Percentiles rank a stretch among this genome's conserved stretches.
These are phyloP conservation scores for Microplitis mediator DNA, from an alignment of 1,140 invertebrate genomes.

Conservation along the genomic window DNA sequence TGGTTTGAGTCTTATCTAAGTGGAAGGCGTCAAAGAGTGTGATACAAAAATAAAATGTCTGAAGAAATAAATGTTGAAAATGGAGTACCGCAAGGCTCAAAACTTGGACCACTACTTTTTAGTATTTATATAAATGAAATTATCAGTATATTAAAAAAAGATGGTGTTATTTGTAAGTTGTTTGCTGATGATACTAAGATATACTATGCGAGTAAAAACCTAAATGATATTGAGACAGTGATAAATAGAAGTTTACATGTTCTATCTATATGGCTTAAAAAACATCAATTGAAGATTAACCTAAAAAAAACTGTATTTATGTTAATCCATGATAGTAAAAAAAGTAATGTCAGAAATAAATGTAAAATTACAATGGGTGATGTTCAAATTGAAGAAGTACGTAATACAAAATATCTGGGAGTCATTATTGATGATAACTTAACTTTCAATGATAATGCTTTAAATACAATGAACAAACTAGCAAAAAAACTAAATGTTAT, in stretches of 20 bases:
- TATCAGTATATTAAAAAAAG: background rate
- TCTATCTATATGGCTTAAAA: background rate
- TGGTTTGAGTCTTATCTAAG: conserved; percentile 27
- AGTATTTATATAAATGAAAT: conserved; percentile 17
- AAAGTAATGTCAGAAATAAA: background rate
- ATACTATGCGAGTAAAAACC: conserved; percentile 7
- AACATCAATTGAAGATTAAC: background rate
- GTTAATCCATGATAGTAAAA: background rate
- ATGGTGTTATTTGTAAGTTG: conserved; percentile 8
- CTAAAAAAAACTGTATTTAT: background rate
- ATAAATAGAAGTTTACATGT: background rate
- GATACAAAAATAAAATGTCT: background rate
- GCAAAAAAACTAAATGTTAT: background rate
- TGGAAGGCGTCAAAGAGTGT: background rate
- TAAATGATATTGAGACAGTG: background rate
- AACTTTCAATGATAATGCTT: background rate
- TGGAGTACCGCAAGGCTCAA: conserved; percentile 21
- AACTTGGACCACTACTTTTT: conserved; percentile 11
- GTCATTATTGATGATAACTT: background rate
- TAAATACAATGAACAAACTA: background rate
- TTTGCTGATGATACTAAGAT: conserved; percentile 29
- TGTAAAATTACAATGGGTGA: background rate
- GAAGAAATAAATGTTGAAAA: background rate
- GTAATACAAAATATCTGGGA: background rate
- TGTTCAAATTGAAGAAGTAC: background rate